Percentiles rank a stretch among this genome's conserved stretches.
These are phyloP conservation scores for Isaurus tuberculatus DNA, from an alignment of 92 coral and sea anemone genomes.

Conservation along the genomic window DNA sequence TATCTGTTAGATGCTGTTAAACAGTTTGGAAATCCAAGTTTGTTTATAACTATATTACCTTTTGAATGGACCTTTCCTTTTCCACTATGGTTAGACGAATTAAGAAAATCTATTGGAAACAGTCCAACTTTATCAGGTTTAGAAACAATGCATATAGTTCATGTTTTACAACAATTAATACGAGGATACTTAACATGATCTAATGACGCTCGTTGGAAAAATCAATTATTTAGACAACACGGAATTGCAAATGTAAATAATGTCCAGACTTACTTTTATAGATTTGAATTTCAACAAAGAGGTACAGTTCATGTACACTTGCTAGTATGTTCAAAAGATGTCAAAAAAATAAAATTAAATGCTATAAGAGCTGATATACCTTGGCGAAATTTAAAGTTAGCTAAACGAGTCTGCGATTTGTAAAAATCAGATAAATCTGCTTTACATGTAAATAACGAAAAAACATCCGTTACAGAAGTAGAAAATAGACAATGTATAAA, in stretches of 20 bases:
- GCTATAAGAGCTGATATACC: slow-evolving; percentile 33
- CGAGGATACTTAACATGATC: slow-evolving; percentile 58
- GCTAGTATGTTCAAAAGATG: slow-evolving; percentile 43
- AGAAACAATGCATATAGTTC: slow-evolving; percentile 57
- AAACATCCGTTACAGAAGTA: too few relatives aligned
- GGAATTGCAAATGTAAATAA: background rate
- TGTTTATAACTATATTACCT: slow-evolving; percentile 65
- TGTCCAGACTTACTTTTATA: slow-evolving; percentile 45
- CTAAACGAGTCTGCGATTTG: slow-evolving; percentile 5
- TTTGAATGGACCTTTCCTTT: slow-evolving; percentile 78
- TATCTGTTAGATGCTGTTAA: slow-evolving; percentile 66
- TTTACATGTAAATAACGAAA: too few relatives aligned
- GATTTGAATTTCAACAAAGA: slow-evolving; percentile 50
- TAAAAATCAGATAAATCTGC: slow-evolving; percentile 33
- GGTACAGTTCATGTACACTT: slow-evolving; percentile 58
- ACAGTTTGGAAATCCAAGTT: slow-evolving; percentile 64
- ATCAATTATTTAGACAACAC: slow-evolving; percentile 32
- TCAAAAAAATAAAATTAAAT: background rate
- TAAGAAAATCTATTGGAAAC: slow-evolving; percentile 8
- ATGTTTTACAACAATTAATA: slow-evolving; percentile 59
- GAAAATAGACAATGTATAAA: background rate
- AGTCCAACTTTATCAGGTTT: slow-evolving; percentile 49
- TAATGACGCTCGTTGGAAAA: slow-evolving; percentile 52
- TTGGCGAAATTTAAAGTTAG: background rate
- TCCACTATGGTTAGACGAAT: slow-evolving; percentile 42